phyloP scores from a whole-genome alignment of 2,888 invertebrate genomes.

The Petrophora chlorosata region DNA sequence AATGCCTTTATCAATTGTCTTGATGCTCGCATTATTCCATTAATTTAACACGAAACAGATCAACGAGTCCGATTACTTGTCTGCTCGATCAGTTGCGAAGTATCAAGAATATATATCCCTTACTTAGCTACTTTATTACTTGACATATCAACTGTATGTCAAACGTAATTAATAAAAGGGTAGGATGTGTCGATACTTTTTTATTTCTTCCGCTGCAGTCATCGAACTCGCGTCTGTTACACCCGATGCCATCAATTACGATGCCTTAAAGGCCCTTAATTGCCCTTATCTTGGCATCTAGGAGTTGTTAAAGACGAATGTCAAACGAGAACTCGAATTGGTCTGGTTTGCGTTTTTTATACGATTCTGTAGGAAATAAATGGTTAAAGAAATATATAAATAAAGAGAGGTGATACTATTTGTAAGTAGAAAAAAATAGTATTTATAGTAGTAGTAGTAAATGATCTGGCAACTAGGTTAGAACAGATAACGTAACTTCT shows the following conservation, averaged over 20 bases:
- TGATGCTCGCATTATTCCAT: constrained; percentile 9
- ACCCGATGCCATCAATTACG: constrained; percentile 56
- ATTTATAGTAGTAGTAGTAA: too few species aligned
- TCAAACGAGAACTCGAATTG: constrained; percentile 43
- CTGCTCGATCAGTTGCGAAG: constrained; percentile 24
- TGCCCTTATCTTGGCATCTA: constrained; percentile 65
- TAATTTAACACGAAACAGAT: constrained; percentile 8
- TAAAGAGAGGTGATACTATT: constrained; percentile 4
- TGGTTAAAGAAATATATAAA: background rate
- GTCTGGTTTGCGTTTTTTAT: constrained; percentile 24
- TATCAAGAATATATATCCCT: constrained; percentile 32
- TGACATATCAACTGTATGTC: constrained; percentile 41
- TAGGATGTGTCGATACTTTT: constrained; percentile 12
- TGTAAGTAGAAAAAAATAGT: background rate
- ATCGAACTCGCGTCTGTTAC: constrained; percentile 41
- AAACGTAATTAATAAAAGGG: constrained; percentile 47
- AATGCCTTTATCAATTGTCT: background rate
- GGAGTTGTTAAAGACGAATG: constrained; percentile 48
- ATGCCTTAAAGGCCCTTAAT: constrained; percentile 61
- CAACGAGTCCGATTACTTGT: constrained; percentile 1
- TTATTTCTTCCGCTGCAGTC: constrained; percentile 38
- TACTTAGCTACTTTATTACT: constrained; percentile 29
- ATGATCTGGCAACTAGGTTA: too few species aligned
- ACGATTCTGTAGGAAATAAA: background rate
- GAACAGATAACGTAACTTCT: too few species aligned